Evolutionary conservation across 2,888 invertebrate species (phyloP), one percentile per base, ranked within the genome.

Genomic region (Aleiodes testaceus): DNA sequence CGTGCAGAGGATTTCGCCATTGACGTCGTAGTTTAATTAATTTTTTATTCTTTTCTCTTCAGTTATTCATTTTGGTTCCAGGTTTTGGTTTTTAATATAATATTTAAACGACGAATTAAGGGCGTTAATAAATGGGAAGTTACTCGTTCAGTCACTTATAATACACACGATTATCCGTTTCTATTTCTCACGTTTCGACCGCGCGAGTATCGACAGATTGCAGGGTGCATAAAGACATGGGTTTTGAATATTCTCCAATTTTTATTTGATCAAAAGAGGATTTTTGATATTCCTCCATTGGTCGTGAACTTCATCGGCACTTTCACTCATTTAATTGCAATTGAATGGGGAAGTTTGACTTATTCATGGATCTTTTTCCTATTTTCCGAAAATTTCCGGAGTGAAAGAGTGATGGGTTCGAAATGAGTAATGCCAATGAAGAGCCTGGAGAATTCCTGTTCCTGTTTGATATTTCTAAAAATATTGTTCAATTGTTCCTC

Each of bases 141-240:
- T 26, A 53, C 53, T 7, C 22, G 11, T 26, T 53, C 53, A 53
- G 14, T 26, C 53, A 36, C 16, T 59, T 42, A 59, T 16, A 42
- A 59, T 16, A 59, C 42, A 59, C 36, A 59, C 59, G 42, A 59
- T 42, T 42, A 44, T 59, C 16, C 42, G 16, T 42, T 36, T 47
- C 16, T n/a, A 3, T 14, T 47, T 59, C 18, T 59, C 59, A 59
- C 22, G 16, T 36, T 59, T 36, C 59, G 59, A 59, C 59, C 59
- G 59, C 42, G 36, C 42, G 11, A 59, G 59, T 42, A 36, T 42
- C 42, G 18, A 42, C 16, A 59, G 36, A 59, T 42, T 59, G 42
- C 59, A 42, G 59, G 59, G 59, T 59, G 59, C 59, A 18, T 59
- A 11, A 42, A 59, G 59, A 30, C 22, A 52, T 26, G 3, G n/a